Conservation (phyloP, 37 sponge, comb jelly and placozoan genomes). For the Hormiphora californensis region DNA sequence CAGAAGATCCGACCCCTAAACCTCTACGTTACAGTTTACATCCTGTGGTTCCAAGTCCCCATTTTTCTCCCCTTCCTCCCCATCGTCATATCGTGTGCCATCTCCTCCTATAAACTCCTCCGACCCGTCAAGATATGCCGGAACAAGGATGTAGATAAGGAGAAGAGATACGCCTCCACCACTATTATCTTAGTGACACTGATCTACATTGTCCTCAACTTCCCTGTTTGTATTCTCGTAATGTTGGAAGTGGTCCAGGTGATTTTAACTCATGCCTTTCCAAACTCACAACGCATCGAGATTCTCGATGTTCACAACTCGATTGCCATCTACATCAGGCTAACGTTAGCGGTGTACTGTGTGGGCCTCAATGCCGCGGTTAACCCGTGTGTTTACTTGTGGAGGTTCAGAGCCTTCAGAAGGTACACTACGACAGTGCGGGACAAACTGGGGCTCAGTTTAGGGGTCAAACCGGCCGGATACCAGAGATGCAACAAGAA, state of each 20-base stretch:
- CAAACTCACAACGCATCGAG: too few species aligned
- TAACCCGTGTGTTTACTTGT: neutral
- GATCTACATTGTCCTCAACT: neutral
- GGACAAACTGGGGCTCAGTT: neutral
- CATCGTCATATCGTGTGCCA: neutral
- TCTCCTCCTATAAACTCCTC: neutral
- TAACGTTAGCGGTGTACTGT: neutral
- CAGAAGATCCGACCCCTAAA: neutral
- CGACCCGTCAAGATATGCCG: neutral
- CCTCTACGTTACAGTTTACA: neutral
- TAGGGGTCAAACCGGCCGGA: neutral
- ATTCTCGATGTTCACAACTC: neutral
- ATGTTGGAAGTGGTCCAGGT: neutral
- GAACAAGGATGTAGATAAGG: neutral
- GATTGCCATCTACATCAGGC: neutral
- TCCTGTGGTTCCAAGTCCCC: neutral
- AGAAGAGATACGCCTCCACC: conserved; percentile 17
- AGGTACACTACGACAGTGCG: neutral
- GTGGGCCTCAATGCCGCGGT: conserved; percentile 19
- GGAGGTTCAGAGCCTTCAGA: neutral
- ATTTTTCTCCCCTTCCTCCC: neutral
- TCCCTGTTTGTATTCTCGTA: neutral
- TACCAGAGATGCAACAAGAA: neutral
- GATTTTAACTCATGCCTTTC: neutral
- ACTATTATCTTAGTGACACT: neutral